Base-by-base conservation (phyloP, 2,888 invertebrate species). In the Alentia gelatinosa region DNA sequence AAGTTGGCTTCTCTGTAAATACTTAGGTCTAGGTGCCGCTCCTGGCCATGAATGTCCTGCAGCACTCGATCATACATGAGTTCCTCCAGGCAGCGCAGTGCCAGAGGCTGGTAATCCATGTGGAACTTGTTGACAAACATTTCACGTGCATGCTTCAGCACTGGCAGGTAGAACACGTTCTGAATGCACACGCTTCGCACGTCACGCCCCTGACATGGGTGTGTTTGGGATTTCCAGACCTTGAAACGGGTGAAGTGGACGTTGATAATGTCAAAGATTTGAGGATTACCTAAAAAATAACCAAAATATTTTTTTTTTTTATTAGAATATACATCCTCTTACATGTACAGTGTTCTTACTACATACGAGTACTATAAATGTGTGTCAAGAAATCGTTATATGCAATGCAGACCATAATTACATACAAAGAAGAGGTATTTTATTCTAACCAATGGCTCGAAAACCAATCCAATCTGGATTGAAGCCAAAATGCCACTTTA, bases 61-160 rank as follows among this genome's bases (percentile, higher is more conserved):
- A 42, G 35, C 1, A 50, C 47, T 15, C 88, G 37, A 12, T 88
- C 40, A 23, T 88, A 88, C 42, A 88, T 42, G 19, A 88, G 30
- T 33, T 88, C 88, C 88, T 88, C 88, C 50, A 88, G 35, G n/a
- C 88, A 88, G 30, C 47, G 42, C 30, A 88, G 35, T 5, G 88
- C 88, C 15, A 88, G 26, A 0, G 88, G 88, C 3, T 88, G 47
- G 35, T 50, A 50, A 23, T 47, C 50, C n/a, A 88, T 15, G 42
- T 47, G 19, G 50, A 47, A 88, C 40, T 88, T 88, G 88, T 88
- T 88, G 50, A 88, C 88, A 47, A 88, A 88, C 50, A 88, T 39
- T 42, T 88, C 47, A 9, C 35, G 42, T 1, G 47, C 40, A 50
- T 42, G 33, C 30, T 26, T 50, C 4, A 88, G 50, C 30, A 26